Base-by-base conservation (phyloP, 2,797 vertebrate genomes). In the Tiaroga cobitis region DNA sequence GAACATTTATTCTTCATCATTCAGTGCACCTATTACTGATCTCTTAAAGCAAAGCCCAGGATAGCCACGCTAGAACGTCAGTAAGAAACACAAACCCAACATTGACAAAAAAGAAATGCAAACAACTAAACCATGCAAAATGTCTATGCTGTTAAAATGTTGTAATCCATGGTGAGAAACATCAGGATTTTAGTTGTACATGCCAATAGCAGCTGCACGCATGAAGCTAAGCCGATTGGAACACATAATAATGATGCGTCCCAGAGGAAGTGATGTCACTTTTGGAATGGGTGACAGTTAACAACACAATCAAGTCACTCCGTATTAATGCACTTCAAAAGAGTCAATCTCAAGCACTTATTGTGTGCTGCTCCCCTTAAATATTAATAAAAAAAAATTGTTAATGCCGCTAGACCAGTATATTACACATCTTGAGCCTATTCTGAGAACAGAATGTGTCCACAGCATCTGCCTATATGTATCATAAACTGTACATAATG, bases 11-110 rank as follows among this genome's bases (percentile, higher is more conserved):
- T 90, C 92, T 88, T 93, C 90, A 90, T 94, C 92, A 92, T 91
- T 95, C 94, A 95, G 93, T 95, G 94, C 94, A 95, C 92, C 88
- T 93, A 91, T 93, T 93, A 92, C 24, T 84, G 86, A 83, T 89
- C 89, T 92, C 84, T 87, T 89, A 92, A 93, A 93, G 92, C 93
- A 93, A 65, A 92, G 93, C 93, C 37, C 90, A 90, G 92, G 90
- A 75, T 91, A 92, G 90, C 88, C 81, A 89, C 88, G 88, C 90
- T 88, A 85, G 89, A 76, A 18, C 88, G 88, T 91, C 92, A 91
- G 92, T 89, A 92, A 93, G 91, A 92, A 73, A 80, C 87, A 88
- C 83, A 90, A 91, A 90, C 89, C 86, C 59, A 87, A 87, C 81
- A 90, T 81, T 76, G 87, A 90, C 86, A 88, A 90, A 56, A 90